Evolutionary conservation across 2,797 vertebrate species (phyloP).

Genomic region (Gila robusta): DNA sequence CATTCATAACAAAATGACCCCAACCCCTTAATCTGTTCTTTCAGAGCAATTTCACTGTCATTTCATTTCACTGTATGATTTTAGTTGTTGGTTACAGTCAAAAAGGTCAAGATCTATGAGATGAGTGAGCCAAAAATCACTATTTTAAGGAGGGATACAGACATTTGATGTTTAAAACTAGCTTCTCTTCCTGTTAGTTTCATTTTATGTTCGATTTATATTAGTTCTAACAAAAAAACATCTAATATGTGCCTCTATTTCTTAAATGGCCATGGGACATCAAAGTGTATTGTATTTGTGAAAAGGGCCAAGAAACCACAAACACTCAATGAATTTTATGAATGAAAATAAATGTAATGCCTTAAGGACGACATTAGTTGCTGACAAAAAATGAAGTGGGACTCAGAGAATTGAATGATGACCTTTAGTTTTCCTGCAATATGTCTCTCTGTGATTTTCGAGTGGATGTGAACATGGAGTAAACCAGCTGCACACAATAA

Average conservation of each 20-base stretch:
- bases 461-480: conserved; percentile 43
- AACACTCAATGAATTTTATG: conserved; percentile 14
- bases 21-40: no score
- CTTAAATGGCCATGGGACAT: neutral
- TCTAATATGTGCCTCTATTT: neutral
- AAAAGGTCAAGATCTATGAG: neutral
- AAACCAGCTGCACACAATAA: conserved; percentile 63
- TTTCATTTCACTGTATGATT: neutral
- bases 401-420: conserved; percentile 37
- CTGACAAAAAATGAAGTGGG: neutral
- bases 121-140: neutral
- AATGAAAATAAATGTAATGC: conserved; percentile 5
- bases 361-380: conserved; percentile 4
- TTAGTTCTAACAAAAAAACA: neutral
- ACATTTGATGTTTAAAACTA: neutral
- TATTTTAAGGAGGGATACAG: neutral
- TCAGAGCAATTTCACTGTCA: no score
- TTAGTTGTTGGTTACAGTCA: neutral
- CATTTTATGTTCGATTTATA: neutral
- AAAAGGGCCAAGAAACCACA: neutral
- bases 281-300: neutral
- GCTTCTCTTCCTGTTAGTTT: neutral
- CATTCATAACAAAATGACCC: no score
- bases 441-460: conserved; percentile 16
- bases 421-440: conserved; percentile 49